These are phyloP conservation scores for Lasioglossum zephyrum DNA, from an alignment of 2,888 invertebrate species.

Conservation along the genomic window DNA sequence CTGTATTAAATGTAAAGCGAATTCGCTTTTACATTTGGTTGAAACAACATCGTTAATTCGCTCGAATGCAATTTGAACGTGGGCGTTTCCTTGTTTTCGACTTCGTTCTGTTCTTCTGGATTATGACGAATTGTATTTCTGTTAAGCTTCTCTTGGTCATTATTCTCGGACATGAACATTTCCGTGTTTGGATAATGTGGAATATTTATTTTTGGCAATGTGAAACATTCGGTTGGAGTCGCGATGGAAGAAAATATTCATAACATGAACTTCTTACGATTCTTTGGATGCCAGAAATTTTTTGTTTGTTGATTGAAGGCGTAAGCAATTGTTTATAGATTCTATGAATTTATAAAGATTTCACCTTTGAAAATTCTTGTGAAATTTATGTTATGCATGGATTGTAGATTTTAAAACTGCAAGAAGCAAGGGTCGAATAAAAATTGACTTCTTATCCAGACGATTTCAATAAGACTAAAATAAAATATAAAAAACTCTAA, in stretches of 20 bases:
- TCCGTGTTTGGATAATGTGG: background rate
- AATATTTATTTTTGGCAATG: background rate
- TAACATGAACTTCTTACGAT: background rate
- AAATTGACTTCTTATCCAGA: background rate
- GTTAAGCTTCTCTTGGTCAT: background rate
- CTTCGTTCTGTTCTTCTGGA: background rate
- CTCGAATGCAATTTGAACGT: background rate
- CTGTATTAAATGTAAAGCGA: background rate
- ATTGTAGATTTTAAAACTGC: background rate
- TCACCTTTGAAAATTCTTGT: background rate
- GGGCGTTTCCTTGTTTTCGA: background rate
- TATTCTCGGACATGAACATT: background rate
- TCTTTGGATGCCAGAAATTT: background rate
- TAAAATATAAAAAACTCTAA: background rate
- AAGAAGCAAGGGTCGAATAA: background rate
- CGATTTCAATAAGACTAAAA: background rate
- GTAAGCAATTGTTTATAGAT: background rate
- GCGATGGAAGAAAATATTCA: no score
- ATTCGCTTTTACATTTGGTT: constrained; percentile 8
- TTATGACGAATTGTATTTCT: background rate
- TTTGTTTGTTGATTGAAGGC: background rate
- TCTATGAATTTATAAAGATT: background rate
- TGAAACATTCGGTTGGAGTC: background rate
- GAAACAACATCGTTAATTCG: constrained; percentile 3
- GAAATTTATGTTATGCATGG: background rate